Conservation (phyloP, 2,113 vertebrate species). For the Sterrhoptilus dennistouni region DNA sequence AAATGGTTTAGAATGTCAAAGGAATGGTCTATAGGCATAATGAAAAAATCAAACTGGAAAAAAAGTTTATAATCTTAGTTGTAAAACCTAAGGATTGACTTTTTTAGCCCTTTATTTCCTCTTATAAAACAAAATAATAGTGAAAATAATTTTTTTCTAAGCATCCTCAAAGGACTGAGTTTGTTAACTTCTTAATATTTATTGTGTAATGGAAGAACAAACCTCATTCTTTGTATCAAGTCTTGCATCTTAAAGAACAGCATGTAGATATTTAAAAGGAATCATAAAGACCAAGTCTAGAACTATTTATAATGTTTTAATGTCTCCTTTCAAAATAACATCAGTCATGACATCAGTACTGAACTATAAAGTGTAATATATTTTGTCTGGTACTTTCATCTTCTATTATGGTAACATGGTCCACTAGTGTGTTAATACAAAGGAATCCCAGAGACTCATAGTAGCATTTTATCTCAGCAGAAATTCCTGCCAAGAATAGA, state of each 20-base stretch:
- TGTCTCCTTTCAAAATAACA: neutral
- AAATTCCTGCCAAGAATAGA: neutral
- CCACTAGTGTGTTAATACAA: neutral
- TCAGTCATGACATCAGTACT: neutral
- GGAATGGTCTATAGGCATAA: neutral
- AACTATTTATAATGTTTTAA: neutral
- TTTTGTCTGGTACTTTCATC: neutral
- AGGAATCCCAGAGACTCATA: neutral
- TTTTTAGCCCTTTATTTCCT: neutral
- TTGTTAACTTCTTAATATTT: constrained; percentile 20
- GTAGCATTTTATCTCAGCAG: neutral
- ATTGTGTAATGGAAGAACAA: neutral
- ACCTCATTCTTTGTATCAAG: neutral
- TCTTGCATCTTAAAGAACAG: neutral
- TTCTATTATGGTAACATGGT: neutral
- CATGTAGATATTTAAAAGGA: neutral
- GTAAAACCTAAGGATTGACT: neutral
- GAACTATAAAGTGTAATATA: neutral
- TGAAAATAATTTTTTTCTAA: constrained; percentile 7
- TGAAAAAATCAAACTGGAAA: neutral
- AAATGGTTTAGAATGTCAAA: accelerated
- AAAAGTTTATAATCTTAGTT: neutral
- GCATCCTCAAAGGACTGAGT: neutral
- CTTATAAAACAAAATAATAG: neutral
- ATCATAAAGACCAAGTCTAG: neutral